Conservation (phyloP, 2,113 vertebrate genomes). For the Andinoacara biseriatus region DNA sequence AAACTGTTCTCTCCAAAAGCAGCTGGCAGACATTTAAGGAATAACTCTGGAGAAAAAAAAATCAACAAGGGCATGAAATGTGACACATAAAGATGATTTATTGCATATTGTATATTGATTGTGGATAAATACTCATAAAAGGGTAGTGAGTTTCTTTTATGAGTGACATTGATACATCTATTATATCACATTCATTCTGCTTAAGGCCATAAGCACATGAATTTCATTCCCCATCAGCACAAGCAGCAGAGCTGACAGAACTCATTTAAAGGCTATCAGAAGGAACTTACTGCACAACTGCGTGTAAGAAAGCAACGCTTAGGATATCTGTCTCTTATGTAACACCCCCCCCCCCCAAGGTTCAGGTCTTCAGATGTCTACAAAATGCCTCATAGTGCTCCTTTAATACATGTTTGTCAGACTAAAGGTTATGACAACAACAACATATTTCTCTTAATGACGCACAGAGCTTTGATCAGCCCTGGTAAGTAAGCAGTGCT, state of each 20-base stretch:
- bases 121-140: slow-evolving; percentile 4
- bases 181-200: background rate
- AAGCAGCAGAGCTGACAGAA: background rate
- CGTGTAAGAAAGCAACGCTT: background rate
- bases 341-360: slow-evolving; percentile 1
- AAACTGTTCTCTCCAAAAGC: background rate
- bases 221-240: background rate
- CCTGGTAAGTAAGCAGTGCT: slow-evolving; percentile 42
- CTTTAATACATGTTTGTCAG: slow-evolving; percentile 31
- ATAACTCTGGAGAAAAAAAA: background rate
- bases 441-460: slow-evolving; percentile 60
- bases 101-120: slow-evolving; percentile 22
- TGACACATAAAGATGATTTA: slow-evolving; percentile 34
- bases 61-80: background rate
- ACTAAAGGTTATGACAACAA: slow-evolving; percentile 53
- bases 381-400: slow-evolving; percentile 26
- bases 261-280: background rate
- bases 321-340: background rate
- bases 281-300: background rate
- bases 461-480: slow-evolving; percentile 56
- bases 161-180: background rate
- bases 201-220: background rate
- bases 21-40: background rate
- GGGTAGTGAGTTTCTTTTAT: background rate
- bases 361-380: slow-evolving; percentile 29